Percentiles rank a stretch among this genome's conserved stretches.
Evolutionary conservation across 2,797 vertebrate genomes (phyloP).

Genomic region (Lagodon rhomboides): DNA sequence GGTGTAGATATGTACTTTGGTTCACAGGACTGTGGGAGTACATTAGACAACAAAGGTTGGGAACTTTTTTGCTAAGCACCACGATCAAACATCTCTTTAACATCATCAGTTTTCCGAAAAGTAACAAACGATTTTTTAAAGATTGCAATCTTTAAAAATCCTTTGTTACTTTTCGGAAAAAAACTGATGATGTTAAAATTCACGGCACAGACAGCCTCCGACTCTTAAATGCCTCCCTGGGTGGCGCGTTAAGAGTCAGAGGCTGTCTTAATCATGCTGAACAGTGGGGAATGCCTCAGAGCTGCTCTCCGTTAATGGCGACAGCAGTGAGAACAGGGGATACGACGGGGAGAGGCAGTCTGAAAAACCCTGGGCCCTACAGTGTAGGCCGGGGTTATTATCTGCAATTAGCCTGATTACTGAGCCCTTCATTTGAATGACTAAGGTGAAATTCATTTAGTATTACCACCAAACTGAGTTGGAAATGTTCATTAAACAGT

Average conservation of each 20-base stretch:
- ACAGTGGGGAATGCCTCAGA: conserved; percentile 73
- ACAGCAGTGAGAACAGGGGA: conserved; percentile 51
- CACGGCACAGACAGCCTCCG: conserved; percentile 17
- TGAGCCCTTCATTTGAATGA: conserved; percentile 81
- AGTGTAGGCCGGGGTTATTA: conserved; percentile 76
- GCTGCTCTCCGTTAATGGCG: conserved; percentile 57
- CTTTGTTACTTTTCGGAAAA: conserved; percentile 1
- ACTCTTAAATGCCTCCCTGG: conserved; percentile 55
- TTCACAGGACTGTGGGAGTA: not conserved
- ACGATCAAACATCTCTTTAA: not conserved
- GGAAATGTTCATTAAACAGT: conserved; percentile 52
- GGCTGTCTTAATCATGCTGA: conserved; percentile 77
- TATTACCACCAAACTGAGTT: conserved; percentile 48
- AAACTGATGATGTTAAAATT: conserved; percentile 46
- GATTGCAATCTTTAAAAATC: not conserved
- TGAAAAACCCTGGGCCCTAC: conserved; percentile 63
- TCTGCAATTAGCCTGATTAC: conserved; percentile 85
- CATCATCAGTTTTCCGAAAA: too few species aligned
- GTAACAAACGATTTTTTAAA: too few species aligned
- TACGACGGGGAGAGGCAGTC: conserved; percentile 59
- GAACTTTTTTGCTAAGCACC: not conserved
- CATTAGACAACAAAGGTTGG: not conserved
- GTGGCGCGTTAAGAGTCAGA: conserved; percentile 61
- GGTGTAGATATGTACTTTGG: not conserved
- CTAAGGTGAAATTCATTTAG: conserved; percentile 76